Conservation (phyloP, 37 sponge, comb jelly and placozoan species). For the Hormiphora californensis region DNA sequence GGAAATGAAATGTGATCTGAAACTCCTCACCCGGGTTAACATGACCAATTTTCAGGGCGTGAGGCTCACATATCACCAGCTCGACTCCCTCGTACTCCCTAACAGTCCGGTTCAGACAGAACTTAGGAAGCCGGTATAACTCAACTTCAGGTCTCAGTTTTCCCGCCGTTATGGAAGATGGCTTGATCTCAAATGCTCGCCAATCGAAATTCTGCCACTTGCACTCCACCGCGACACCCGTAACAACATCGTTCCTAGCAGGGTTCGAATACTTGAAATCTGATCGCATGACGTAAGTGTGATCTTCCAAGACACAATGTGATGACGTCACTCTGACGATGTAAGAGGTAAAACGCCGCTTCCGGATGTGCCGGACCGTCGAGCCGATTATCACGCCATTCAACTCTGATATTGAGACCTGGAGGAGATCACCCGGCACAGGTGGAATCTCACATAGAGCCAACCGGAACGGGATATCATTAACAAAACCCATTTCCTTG, state of each 20-base stretch:
- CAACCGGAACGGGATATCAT: neutral
- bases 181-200: slow-evolving; percentile 34
- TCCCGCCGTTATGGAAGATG: neutral
- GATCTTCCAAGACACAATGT: slow-evolving; percentile 6
- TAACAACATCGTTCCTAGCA: slow-evolving; percentile 19
- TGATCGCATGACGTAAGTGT: slow-evolving; percentile 9
- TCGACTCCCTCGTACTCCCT: slow-evolving; percentile 23
- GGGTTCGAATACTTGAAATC: slow-evolving; percentile 33
- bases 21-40: slow-evolving; percentile 18
- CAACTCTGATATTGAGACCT: neutral
- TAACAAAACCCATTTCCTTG: neutral
- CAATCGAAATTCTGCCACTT: neutral
- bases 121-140: slow-evolving; percentile 23
- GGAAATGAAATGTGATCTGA: neutral
- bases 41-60: slow-evolving; percentile 46
- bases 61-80: neutral
- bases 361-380: neutral
- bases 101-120: neutral
- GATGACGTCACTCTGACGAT: neutral
- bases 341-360: slow-evolving; percentile 19
- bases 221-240: slow-evolving; percentile 30
- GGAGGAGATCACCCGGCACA: neutral
- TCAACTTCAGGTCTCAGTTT: neutral
- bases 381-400: slow-evolving; percentile 11
- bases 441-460: neutral